These are phyloP conservation scores for Leptinotarsa lineolata DNA, from an alignment of 1,140 invertebrate genomes.

Conservation along the genomic window DNA sequence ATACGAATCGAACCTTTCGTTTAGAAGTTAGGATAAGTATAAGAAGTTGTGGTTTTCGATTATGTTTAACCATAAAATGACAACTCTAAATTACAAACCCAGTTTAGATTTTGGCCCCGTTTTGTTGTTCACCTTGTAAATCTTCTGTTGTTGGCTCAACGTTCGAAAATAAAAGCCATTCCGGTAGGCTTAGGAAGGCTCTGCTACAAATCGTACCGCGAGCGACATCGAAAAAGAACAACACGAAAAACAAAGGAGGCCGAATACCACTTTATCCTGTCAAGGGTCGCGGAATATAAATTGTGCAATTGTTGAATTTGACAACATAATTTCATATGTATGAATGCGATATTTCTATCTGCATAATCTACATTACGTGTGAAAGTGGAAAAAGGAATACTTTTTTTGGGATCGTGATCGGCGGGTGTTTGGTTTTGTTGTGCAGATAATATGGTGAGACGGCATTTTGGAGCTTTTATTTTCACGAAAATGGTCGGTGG, in stretches of 20 bases:
- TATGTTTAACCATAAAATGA: too few species aligned
- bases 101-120: too few species aligned
- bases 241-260: neutral
- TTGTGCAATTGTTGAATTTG: slow-evolving; percentile 1
- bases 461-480: too few species aligned
- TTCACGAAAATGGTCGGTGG: too few species aligned
- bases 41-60: too few species aligned
- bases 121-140: neutral
- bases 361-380: neutral
- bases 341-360: slow-evolving; percentile 6
- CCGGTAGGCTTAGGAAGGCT: neutral
- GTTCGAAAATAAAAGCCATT: neutral
- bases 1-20: too few species aligned
- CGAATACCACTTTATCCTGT: neutral
- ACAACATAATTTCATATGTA: slow-evolving; percentile 4
- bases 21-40: too few species aligned
- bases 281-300: slow-evolving; percentile 1
- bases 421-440: too few species aligned
- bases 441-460: too few species aligned
- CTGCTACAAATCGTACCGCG: neutral
- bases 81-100: too few species aligned
- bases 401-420: too few species aligned
- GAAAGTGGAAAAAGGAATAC: too few species aligned
- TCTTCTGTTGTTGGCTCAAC: neutral
- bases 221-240: slow-evolving; percentile 5